Evolutionary conservation across 2,888 invertebrate species (phyloP), one percentile per base, ranked within the genome.

Genomic region (Hypercompe scribonia): DNA sequence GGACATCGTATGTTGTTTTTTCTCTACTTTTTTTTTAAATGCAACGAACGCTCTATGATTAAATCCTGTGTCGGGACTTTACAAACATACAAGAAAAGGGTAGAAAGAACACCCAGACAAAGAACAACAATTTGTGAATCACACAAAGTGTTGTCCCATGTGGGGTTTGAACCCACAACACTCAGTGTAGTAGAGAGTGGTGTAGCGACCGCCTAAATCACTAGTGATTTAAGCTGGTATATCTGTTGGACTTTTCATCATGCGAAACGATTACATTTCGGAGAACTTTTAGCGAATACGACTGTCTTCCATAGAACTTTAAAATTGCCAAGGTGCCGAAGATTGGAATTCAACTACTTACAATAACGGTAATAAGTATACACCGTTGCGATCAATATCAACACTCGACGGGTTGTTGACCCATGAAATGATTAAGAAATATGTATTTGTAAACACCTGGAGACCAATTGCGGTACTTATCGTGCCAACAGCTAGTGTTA

Each of bases 301-400:
- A 31, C 31, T 31, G 61, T 18, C 31, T 61, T 61, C 28, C 18
- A 15, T 3, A 21, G 31, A 61, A 61, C 31, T 31, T 61, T 15
- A 61, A 61, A 61, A 31, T 18, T 61, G 61, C 5, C 3, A 3
- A 28, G 54, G 54, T 31, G 15, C 28, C 18, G 31, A 18, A 18
- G 61, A 31, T 61, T 31, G 61, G 7, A 31, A 61, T 31, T 18
- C 18, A 61, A 61, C 61, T 61, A 31, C 58, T 61, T 61, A 61
- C 31, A 61, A 61, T 61, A 61, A 61, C 61, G 61, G 61, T 61
- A 31, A 61, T 61, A 61, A 31, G 31, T 61, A 31, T 61, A 31
- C 15, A 61, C 61, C 31, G 61, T 61, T 61, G 61, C 18, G 18
- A 61, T 61, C 58, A 61, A 61, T 61, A 61, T 61, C 61, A 31